Percentiles rank a stretch among this genome's conserved stretches.
These are phyloP conservation scores for Carassius auratus DNA, from an alignment of 2,113 vertebrate genomes.

Conservation along the genomic window DNA sequence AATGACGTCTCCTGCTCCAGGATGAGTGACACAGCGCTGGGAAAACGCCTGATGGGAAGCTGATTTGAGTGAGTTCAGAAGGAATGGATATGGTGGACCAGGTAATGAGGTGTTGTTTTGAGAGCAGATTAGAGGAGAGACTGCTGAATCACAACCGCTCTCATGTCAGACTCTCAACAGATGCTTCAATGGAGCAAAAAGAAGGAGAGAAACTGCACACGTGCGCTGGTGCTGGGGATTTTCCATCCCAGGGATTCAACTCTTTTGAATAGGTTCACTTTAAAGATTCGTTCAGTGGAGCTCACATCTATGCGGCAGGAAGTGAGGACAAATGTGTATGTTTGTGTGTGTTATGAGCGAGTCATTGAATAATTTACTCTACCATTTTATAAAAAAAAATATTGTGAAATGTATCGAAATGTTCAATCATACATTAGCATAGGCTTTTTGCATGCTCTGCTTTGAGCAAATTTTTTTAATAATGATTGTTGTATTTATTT, in stretches of 20 bases:
- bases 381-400: neutral
- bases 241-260: neutral
- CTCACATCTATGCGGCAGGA: neutral
- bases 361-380: neutral
- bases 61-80: constrained; percentile 51
- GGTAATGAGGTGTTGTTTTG: constrained; percentile 33
- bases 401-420: no score
- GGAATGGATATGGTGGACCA: neutral
- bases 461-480: no score
- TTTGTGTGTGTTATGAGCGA: neutral
- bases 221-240: neutral
- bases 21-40: constrained; percentile 59
- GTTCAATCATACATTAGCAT: no score
- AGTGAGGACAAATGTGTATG: neutral
- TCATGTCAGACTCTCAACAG: constrained; percentile 24
- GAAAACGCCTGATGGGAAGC: constrained; percentile 58
- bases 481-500: no score
- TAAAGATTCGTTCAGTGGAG: neutral
- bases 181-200: constrained; percentile 16
- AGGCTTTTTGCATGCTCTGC: no score
- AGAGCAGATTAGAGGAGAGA: constrained; percentile 15
- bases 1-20: constrained; percentile 62
- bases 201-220: neutral
- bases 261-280: neutral
- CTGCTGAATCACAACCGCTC: constrained; percentile 31